Evolutionary conservation across 2,113 vertebrate genomes (phyloP).

Genomic region (Pipa parva): DNA sequence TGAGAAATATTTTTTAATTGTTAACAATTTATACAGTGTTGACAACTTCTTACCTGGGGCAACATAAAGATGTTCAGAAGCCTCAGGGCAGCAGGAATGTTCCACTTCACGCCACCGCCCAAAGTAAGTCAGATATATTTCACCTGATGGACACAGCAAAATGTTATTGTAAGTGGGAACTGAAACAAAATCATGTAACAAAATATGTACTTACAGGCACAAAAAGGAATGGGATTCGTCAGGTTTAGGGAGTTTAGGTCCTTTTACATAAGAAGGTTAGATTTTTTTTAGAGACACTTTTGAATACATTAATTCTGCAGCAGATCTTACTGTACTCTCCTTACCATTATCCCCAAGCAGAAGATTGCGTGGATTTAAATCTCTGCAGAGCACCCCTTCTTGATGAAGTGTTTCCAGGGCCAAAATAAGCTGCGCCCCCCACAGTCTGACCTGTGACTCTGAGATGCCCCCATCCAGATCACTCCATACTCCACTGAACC

Average conservation of each 20-base stretch:
- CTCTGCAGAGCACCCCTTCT: conserved; percentile 88
- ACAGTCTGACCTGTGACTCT: conserved; percentile 77
- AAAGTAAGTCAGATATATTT: conserved; percentile 86
- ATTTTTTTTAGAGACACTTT: too few relatives aligned
- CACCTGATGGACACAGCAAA: conserved; percentile 63
- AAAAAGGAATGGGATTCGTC: too few relatives aligned
- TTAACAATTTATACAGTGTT: too few relatives aligned
- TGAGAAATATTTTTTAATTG: too few relatives aligned
- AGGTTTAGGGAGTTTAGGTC: not conserved
- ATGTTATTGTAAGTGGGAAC: too few relatives aligned
- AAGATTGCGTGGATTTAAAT: conserved; percentile 93
- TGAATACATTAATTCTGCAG: too few relatives aligned
- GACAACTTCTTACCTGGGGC: conserved; percentile 76
- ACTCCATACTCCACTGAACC: conserved; percentile 1
- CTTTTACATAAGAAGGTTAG: too few relatives aligned
- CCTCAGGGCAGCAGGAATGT: conserved; percentile 69
- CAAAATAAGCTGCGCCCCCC: conserved; percentile 87
- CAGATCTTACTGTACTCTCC: too few relatives aligned
- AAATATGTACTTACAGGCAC: too few relatives aligned
- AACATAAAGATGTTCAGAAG: conserved; percentile 82
- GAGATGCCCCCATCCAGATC: conserved; percentile 62
- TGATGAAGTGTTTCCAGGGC: conserved; percentile 90
- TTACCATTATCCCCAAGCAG: conserved; percentile 82
- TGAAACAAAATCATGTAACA: too few relatives aligned
- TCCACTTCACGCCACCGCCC: conserved; percentile 96